These are phyloP conservation scores for Scopus umbretta DNA, from an alignment of 2,113 vertebrate genomes.

Conservation along the genomic window DNA sequence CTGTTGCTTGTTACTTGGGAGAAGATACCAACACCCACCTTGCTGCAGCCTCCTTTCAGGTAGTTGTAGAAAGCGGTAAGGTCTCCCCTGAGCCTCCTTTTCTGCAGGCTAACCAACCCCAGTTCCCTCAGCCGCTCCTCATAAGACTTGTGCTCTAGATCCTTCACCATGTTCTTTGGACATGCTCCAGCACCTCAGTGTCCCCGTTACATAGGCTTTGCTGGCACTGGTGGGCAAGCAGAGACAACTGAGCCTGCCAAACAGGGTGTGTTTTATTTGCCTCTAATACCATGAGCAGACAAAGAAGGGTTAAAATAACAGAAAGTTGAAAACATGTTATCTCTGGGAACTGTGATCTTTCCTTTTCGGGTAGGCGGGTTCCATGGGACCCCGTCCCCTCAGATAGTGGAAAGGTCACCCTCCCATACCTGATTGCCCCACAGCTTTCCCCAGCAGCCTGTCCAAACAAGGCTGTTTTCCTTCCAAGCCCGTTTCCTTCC, in stretches of 20 bases:
- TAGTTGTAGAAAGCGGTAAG: too few relatives aligned
- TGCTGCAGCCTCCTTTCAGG: too few relatives aligned
- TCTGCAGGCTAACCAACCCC: too few relatives aligned
- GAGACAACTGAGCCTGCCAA: background rate
- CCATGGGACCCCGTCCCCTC: background rate
- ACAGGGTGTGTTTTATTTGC: slow-evolving; percentile 17
- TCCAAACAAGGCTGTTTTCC: slow-evolving; percentile 15
- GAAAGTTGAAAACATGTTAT: background rate
- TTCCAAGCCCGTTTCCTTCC: slow-evolving; percentile 47
- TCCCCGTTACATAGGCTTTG: background rate
- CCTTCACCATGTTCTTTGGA: too few relatives aligned
- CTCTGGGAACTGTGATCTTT: background rate
- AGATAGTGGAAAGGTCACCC: slow-evolving; percentile 14
- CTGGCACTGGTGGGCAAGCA: background rate
- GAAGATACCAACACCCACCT: too few relatives aligned
- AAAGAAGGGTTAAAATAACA: slow-evolving; percentile 43
- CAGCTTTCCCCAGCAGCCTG: background rate
- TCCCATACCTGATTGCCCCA: background rate
- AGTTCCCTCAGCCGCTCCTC: too few relatives aligned
- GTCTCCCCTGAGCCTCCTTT: too few relatives aligned
- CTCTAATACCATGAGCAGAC: background rate
- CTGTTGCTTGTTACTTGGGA: too few relatives aligned
- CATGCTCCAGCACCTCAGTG: background rate
- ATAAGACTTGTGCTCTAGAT: too few relatives aligned
- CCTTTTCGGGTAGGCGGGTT: background rate